These are phyloP conservation scores for Euwallacea similis DNA, from an alignment of 1,140 invertebrate species.

Conservation along the genomic window DNA sequence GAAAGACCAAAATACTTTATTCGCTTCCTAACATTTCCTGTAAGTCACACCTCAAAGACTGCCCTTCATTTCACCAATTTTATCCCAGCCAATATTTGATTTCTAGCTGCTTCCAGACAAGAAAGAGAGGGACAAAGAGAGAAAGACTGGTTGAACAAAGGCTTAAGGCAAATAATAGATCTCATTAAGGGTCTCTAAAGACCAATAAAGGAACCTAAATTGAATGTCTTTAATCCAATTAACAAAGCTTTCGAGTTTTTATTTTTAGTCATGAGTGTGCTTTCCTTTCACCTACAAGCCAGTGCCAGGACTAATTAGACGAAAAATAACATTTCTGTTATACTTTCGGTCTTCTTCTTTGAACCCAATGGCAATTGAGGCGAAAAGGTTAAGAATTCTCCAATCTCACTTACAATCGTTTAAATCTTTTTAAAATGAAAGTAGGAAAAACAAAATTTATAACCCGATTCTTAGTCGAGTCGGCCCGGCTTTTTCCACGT, in stretches of 20 bases:
- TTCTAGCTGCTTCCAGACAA: conserved; percentile 8
- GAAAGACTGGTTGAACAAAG: not conserved
- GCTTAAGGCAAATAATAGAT: conserved; percentile 25
- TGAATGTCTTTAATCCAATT: conserved; percentile 29
- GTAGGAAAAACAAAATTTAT: conserved; percentile 11
- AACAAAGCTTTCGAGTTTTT: conserved; percentile 18
- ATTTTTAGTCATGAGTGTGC: conserved; percentile 1
- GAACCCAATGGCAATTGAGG: no score
- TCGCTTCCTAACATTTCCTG: not conserved
- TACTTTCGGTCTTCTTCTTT: no score
- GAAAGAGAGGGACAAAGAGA: no score
- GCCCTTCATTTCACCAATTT: conserved; percentile 1
- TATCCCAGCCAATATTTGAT: conserved; percentile 15
- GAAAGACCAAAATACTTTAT: not conserved
- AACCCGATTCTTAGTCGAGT: conserved; percentile 5
- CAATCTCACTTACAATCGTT: not conserved
- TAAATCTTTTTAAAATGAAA: not conserved
- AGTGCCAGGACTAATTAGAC: conserved; percentile 10
- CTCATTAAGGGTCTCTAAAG: conserved; percentile 18
- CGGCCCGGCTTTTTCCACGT: conserved; percentile 2
- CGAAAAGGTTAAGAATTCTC: not conserved
- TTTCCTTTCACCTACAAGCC: conserved; percentile 16
- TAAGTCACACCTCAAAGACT: not conserved
- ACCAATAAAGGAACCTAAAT: conserved; percentile 24
- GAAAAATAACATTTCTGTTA: not conserved